phyloP scores from a whole-genome alignment of 2,888 invertebrate species.

The Deilephila porcellus region DNA sequence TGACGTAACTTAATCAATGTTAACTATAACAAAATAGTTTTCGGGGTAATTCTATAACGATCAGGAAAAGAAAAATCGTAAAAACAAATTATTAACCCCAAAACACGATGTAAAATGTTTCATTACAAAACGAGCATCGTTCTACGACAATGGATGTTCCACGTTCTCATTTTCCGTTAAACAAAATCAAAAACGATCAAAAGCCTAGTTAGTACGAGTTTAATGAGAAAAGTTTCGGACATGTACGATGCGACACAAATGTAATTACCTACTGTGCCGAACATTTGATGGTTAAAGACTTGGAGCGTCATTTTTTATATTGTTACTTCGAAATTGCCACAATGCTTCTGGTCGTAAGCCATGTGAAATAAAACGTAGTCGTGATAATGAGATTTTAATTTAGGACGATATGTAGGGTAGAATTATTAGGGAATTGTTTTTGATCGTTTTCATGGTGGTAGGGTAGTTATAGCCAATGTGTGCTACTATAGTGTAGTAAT shows the following conservation, averaged over 20 bases:
- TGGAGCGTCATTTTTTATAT: neutral
- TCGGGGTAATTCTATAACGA: too few species aligned
- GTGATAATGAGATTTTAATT: too few species aligned
- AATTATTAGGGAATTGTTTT: too few species aligned
- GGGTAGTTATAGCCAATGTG: too few species aligned
- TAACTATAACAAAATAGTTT: too few species aligned
- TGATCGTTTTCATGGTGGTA: too few species aligned
- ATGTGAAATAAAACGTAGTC: too few species aligned
- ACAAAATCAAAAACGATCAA: constrained; percentile 2
- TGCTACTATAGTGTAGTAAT: too few species aligned
- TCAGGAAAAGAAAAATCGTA: neutral
- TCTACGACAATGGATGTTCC: neutral
- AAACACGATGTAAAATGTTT: neutral
- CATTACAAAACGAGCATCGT: neutral
- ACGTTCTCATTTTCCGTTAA: neutral
- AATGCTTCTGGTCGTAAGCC: too few species aligned
- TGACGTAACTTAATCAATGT: too few species aligned
- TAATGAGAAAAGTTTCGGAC: constrained; percentile 36
- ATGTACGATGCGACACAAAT: neutral
- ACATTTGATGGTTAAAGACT: neutral
- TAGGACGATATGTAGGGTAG: too few species aligned
- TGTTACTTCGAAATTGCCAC: neutral
- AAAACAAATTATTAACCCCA: neutral
- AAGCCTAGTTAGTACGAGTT: constrained; percentile 16
- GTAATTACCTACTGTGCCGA: constrained; percentile 8